These are phyloP conservation scores for Chelon labrosus DNA, from an alignment of 2,797 vertebrate species.

Conservation along the genomic window DNA sequence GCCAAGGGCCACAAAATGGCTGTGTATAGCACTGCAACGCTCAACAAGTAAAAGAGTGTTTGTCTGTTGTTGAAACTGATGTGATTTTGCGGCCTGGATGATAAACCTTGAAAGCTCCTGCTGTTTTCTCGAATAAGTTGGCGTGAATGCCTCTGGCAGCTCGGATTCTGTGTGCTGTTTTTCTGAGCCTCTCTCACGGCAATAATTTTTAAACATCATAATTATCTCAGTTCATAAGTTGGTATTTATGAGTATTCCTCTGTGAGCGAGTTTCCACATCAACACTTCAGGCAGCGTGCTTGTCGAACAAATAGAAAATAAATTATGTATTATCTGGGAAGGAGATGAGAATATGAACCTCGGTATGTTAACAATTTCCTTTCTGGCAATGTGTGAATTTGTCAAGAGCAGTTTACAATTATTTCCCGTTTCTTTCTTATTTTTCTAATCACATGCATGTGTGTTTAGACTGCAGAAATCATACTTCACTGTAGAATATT, in stretches of 20 bases:
- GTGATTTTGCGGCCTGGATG: background rate
- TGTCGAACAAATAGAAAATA: constrained; percentile 36
- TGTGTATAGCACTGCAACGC: background rate
- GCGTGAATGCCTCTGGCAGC: background rate
- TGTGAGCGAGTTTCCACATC: constrained; percentile 19
- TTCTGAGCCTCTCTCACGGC: background rate
- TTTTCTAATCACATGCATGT: background rate
- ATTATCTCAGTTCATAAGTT: constrained; percentile 6
- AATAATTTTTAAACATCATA: constrained; percentile 13
- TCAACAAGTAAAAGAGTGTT: background rate
- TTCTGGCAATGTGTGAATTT: constrained; percentile 6
- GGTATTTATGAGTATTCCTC: constrained; percentile 36
- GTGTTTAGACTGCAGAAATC: background rate
- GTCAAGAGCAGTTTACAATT: background rate
- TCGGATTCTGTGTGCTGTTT: background rate
- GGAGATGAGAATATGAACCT: constrained; percentile 1
- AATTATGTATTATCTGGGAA: constrained; percentile 33
- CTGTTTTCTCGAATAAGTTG: constrained; percentile 1
- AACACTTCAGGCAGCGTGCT: constrained; percentile 32
- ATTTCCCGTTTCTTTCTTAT: background rate
- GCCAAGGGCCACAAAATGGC: constrained; percentile 44
- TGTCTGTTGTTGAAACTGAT: background rate
- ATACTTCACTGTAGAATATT: background rate
- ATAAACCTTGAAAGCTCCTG: background rate
- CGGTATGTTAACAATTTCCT: constrained; percentile 6